Base-by-base conservation (phyloP, 2,888 invertebrate species). In the Idaea straminata region DNA sequence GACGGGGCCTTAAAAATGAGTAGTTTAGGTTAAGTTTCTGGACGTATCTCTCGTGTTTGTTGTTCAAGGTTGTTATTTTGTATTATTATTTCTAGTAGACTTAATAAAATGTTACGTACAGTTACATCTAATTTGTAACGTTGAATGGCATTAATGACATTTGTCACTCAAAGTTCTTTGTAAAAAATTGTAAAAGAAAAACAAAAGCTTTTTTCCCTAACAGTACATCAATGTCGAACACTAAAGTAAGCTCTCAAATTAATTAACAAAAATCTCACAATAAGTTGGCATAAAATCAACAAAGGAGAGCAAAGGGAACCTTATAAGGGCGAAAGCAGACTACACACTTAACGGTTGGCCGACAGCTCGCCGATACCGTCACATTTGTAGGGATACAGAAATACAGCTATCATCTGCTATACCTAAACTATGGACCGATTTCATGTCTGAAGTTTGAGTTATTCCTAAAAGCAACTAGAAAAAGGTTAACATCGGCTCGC, bases 201-300 rank as follows among this genome's bases (percentile, higher is more conserved):
- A 47, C 47, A 47, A 47, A 13, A 47, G 47, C 10, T 13, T 47
- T 13, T 47, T 47, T 47, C 47, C 47, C 13, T 4, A 47, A 47
- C 47, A 47, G 47, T 47, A 47, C 47, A 47, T 47, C 47, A 47
- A 47, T 7, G 47, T 47, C 47, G 13, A 13, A 47, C 62, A 35
- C 35, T 16, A n/a, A 6, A 62, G 58, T 58, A 62, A 62, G 63
- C 66, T 68, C 64, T 68, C 66, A 58, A 64, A 69, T 66, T 68
- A 66, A 70, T 72, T 70, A 69, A 63, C 57, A 61, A 64, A 69
- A 69, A 67, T 63, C 63, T 47, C 68, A 61, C 65, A 63, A 65
- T 68, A 70, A 62, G 63, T 66, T 73, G 73, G 73, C 73, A 62
- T 67, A 63, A 60, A 64, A 59, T 72, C 72, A 73, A 69, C 70